These are phyloP conservation scores for Cydia splendana DNA, from an alignment of 1,140 invertebrate species.

Conservation along the genomic window DNA sequence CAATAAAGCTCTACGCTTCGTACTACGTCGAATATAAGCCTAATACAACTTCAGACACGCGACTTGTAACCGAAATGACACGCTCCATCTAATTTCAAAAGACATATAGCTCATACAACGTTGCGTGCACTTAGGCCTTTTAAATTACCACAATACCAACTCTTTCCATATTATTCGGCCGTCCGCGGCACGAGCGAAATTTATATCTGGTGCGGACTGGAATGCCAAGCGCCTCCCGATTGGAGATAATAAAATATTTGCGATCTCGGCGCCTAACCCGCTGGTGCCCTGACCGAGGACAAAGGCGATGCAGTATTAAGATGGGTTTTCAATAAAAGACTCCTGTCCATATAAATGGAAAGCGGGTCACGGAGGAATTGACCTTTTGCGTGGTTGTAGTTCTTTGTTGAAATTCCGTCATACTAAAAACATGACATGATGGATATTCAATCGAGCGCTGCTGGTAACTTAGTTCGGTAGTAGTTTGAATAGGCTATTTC, in stretches of 20 bases:
- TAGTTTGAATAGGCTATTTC: too few species aligned
- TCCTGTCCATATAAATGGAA: slow-evolving; percentile 21
- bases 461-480: too few species aligned
- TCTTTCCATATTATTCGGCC: slow-evolving; percentile 4
- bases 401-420: not conserved
- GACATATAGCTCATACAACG: not conserved
- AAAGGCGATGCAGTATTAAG: slow-evolving; percentile 26
- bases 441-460: too few species aligned
- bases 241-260: slow-evolving; percentile 32
- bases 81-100: not conserved
- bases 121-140: not conserved
- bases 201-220: slow-evolving; percentile 23
- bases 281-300: not conserved
- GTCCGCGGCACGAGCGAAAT: slow-evolving; percentile 22
- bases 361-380: not conserved
- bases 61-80: slow-evolving; percentile 2
- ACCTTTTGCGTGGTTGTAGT: not conserved
- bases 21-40: not conserved
- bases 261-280: not conserved
- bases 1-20: not conserved
- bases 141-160: slow-evolving; percentile 1
- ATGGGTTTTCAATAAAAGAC: slow-evolving; percentile 29
- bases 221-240: slow-evolving; percentile 22
- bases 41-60: not conserved
- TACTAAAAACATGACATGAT: too few species aligned